Conservation (phyloP, 2,113 vertebrate genomes). For the Pleuronectes platessa region DNA sequence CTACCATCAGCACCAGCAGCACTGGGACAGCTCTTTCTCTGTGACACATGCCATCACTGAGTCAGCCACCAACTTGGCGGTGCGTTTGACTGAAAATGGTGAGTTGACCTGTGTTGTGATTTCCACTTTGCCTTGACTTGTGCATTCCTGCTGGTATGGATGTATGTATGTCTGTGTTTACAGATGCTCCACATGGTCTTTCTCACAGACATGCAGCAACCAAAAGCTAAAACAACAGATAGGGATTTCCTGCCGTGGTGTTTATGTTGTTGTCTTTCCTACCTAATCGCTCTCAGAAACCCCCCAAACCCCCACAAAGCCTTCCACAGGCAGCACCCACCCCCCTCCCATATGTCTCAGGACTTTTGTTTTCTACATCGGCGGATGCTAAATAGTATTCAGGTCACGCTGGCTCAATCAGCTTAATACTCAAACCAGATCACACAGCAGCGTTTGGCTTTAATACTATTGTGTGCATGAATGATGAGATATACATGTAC, state of each 20-base stretch:
- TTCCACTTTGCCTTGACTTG: constrained; percentile 16
- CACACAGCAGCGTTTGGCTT: constrained; percentile 55
- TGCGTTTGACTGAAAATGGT: constrained; percentile 72
- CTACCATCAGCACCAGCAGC: constrained; percentile 59
- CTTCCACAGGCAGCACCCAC: background rate
- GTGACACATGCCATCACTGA: constrained; percentile 73
- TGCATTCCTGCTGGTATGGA: background rate
- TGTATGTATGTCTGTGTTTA: constrained; percentile 1
- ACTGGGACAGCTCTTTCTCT: constrained; percentile 58
- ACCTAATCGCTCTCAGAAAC: constrained; percentile 28
- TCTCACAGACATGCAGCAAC: background rate
- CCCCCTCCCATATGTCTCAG: constrained; percentile 18
- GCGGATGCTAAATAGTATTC: constrained; percentile 65
- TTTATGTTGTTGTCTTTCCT: constrained; percentile 37
- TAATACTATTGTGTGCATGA: constrained; percentile 58
- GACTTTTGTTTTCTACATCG: constrained; percentile 68
- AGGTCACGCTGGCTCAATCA: constrained; percentile 68
- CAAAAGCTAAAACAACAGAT: constrained; percentile 1
- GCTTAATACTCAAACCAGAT: constrained; percentile 66
- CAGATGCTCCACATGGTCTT: background rate
- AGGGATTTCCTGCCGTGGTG: background rate
- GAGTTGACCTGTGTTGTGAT: constrained; percentile 41
- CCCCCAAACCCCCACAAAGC: background rate
- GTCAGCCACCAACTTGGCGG: constrained; percentile 65
- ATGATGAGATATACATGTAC: constrained; percentile 28